Percentiles rank a stretch among this genome's conserved stretches.
Evolutionary conservation across 2,797 vertebrate genomes (phyloP).

Genomic region (Karalla daura): DNA sequence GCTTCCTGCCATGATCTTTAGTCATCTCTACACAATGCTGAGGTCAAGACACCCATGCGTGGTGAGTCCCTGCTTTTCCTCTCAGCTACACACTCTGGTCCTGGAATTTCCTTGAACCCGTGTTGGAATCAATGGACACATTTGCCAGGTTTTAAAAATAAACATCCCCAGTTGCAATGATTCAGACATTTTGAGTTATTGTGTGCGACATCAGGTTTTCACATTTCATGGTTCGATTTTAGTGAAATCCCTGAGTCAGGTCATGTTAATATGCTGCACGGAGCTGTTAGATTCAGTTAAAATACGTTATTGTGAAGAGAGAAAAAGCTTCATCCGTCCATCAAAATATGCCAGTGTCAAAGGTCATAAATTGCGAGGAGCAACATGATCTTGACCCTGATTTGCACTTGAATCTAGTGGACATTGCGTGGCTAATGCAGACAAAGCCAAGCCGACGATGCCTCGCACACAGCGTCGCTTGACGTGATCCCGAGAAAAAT

Average conservation of each 20-base stretch:
- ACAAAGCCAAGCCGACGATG: not conserved
- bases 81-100: not conserved
- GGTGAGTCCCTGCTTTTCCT: not conserved
- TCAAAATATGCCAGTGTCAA: not conserved
- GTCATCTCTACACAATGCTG: constrained; percentile 1
- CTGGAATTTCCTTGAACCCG: not conserved
- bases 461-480: not conserved
- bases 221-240: not conserved
- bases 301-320: not conserved
- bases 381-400: not conserved
- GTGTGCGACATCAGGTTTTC: not conserved
- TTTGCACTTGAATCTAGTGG: not conserved
- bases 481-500: constrained; percentile 5
- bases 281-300: not conserved
- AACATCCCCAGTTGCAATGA: not conserved
- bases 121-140: not conserved
- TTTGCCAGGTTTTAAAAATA: not conserved
- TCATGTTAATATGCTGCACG: not conserved
- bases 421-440: not conserved
- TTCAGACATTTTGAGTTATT: not conserved
- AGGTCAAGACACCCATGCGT: constrained; percentile 13
- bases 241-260: not conserved
- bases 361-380: not conserved
- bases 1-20: constrained; percentile 11
- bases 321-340: not conserved